Evolutionary conservation across 2,888 invertebrate genomes (phyloP).

Genomic region (Ectemnius lituratus): DNA sequence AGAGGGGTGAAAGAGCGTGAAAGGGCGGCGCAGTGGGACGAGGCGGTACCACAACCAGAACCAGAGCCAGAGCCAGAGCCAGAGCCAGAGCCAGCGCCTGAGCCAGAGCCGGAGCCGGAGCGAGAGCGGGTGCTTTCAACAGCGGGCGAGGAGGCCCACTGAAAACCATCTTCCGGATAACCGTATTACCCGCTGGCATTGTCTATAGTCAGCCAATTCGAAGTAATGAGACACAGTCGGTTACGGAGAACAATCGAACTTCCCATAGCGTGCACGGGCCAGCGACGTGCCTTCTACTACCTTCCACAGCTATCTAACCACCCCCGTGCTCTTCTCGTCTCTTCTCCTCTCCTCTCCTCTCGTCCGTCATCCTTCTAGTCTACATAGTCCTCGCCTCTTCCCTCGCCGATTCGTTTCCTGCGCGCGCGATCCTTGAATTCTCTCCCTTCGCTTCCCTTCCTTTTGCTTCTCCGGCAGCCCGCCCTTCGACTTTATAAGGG

Average conservation of each 20-base stretch:
- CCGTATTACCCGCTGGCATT: conserved; percentile 73
- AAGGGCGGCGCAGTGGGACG: conserved; percentile 44
- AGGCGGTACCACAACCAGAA: conserved; percentile 2
- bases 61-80: conserved; percentile 43
- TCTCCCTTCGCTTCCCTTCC: background rate
- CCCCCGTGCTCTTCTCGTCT: no score
- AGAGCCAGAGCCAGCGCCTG: conserved; percentile 50
- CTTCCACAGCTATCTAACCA: conserved; percentile 43
- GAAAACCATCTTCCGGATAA: conserved; percentile 70
- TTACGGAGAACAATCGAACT: conserved; percentile 74
- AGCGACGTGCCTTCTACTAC: conserved; percentile 60
- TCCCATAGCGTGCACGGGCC: conserved; percentile 58
- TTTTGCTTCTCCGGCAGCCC: conserved; percentile 8
- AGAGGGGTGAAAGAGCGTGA: conserved; percentile 34
- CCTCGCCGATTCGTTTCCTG: conserved; percentile 7
- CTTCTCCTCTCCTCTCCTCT: background rate
- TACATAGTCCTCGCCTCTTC: conserved; percentile 20
- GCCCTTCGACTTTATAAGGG: conserved; percentile 57
- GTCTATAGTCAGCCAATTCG: conserved; percentile 75
- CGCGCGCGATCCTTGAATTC: background rate
- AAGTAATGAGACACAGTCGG: conserved; percentile 76
- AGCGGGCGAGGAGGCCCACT: conserved; percentile 50
- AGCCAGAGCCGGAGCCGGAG: conserved; percentile 31
- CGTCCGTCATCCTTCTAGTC: conserved; percentile 41
- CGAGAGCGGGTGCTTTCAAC: conserved; percentile 26